A percentile compares a stretch with the other conserved stretches of the same genome.
These are phyloP conservation scores for Spodoptera exigua DNA, from an alignment of 2,888 invertebrate genomes.

Conservation along the genomic window DNA sequence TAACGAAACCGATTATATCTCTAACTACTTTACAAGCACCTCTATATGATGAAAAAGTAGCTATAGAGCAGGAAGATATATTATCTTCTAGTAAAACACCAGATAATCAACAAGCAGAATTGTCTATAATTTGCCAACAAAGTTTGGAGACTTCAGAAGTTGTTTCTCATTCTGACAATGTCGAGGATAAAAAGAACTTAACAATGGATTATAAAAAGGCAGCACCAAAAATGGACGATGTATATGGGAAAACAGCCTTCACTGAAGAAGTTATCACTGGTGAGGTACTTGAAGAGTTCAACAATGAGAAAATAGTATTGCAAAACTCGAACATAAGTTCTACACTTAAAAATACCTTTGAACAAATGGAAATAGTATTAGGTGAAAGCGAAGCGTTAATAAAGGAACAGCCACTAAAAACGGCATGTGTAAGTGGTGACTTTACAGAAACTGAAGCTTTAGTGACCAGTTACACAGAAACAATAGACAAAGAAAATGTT, in stretches of 20 bases:
- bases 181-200: slow-evolving; percentile 75
- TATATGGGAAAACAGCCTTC: slow-evolving; percentile 81
- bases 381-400: slow-evolving; percentile 87
- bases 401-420: slow-evolving; percentile 57
- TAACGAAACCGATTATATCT: slow-evolving; percentile 80
- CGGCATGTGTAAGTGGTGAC: slow-evolving; percentile 81
- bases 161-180: slow-evolving; percentile 87
- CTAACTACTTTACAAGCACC: slow-evolving; percentile 88
- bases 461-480: slow-evolving; percentile 87
- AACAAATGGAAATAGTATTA: slow-evolving; percentile 84
- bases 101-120: slow-evolving; percentile 78
- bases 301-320: slow-evolving; percentile 63
- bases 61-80: slow-evolving; percentile 89
- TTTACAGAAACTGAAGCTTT: slow-evolving; percentile 88
- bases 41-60: slow-evolving; percentile 87
- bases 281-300: slow-evolving; percentile 72
- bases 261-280: slow-evolving; percentile 77
- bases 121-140: slow-evolving; percentile 81
- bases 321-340: slow-evolving; percentile 70
- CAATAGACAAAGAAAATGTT: slow-evolving; percentile 88
- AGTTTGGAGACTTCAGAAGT: slow-evolving; percentile 89
- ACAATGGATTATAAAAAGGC: slow-evolving; percentile 77
- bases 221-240: slow-evolving; percentile 73
- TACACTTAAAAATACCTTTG: slow-evolving; percentile 77
- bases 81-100: slow-evolving; percentile 76